Evolutionary conservation across 2,113 vertebrate genomes (phyloP).

Genomic region (Baryphthengus martii): DNA sequence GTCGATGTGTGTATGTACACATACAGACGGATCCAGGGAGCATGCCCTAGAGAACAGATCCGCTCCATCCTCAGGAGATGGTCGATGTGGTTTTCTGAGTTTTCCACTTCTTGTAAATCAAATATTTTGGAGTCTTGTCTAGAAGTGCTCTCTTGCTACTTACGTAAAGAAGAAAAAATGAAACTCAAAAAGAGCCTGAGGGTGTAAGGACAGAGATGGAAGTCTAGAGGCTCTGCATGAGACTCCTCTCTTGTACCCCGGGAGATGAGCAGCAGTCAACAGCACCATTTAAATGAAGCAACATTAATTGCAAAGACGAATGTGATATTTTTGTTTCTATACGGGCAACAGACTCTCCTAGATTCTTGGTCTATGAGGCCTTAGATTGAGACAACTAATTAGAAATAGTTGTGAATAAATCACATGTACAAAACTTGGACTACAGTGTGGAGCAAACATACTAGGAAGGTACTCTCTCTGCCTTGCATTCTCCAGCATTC

Average conservation of each 20-base stretch:
- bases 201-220: neutral
- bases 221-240: neutral
- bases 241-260: neutral
- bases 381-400: neutral
- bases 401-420: neutral
- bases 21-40: rapidly evolving
- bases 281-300: neutral
- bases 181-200: neutral
- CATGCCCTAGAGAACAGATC: neutral
- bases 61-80: rapidly evolving
- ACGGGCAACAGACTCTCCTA: neutral
- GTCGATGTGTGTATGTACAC: neutral
- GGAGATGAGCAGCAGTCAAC: neutral
- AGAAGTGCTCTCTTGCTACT: neutral
- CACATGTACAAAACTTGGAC: neutral
- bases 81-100: neutral
- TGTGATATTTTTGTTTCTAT: neutral
- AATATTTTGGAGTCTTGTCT: neutral
- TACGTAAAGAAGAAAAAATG: no score
- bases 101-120: neutral
- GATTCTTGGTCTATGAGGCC: neutral
- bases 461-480: neutral
- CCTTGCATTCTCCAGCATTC: neutral
- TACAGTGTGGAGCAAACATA: neutral
- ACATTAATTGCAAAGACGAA: neutral